Evolutionary conservation across 2,888 invertebrate species (phyloP).

Genomic region (Subacronicta megacephala): DNA sequence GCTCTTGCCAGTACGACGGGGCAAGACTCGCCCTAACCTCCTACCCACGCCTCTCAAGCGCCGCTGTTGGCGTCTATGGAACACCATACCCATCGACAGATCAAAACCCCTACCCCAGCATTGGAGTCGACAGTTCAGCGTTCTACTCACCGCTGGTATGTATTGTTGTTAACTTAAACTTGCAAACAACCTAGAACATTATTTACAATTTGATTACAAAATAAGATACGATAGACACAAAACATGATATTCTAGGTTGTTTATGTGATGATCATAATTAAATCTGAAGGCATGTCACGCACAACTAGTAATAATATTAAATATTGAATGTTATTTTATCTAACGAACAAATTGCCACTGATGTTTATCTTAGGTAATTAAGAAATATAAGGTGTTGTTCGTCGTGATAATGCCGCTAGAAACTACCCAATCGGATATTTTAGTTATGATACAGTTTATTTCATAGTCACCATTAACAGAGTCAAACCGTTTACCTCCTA

Average conservation of each 20-base stretch:
- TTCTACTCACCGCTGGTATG: conserved; percentile 98
- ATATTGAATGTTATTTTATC: conserved; percentile 45
- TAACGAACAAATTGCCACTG: conserved; percentile 42
- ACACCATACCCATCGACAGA: conserved; percentile 97
- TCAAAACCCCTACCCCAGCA: conserved; percentile 97
- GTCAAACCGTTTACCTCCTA: conserved; percentile 56
- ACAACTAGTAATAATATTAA: conserved; percentile 31
- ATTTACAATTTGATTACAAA: neutral
- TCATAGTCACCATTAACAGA: conserved; percentile 47
- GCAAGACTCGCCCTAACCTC: conserved; percentile 94
- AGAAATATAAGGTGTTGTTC: conserved; percentile 35
- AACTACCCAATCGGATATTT: conserved; percentile 27
- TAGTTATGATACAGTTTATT: conserved; percentile 63
- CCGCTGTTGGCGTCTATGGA: conserved; percentile 95
- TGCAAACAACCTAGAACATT: conserved; percentile 15
- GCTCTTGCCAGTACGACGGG: conserved; percentile 98
- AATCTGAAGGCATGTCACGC: conserved; percentile 23
- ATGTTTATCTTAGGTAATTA: conserved; percentile 53
- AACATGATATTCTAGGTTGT: conserved; percentile 23
- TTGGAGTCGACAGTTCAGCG: conserved; percentile 97
- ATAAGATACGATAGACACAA: neutral
- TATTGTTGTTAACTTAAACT: conserved; percentile 64
- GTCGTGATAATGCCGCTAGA: conserved; percentile 22
- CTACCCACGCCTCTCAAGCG: conserved; percentile 94
- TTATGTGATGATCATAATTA: conserved; percentile 26